Conservation (phyloP, 2,888 invertebrate genomes). For the Conchocele bisecta region DNA sequence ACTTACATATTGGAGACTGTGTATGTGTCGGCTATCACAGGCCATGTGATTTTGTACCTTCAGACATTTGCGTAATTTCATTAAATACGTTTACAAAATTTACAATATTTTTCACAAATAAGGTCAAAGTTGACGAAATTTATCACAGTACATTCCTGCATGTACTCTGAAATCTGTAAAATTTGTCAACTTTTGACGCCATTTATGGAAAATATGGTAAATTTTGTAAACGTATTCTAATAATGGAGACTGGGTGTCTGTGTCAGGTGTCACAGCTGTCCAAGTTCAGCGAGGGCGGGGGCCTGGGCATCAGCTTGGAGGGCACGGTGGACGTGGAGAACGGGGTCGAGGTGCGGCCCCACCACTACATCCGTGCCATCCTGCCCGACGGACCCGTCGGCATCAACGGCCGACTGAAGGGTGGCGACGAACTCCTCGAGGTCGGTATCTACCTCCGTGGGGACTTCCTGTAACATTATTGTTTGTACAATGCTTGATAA, state of each 20-base stretch:
- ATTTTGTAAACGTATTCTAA: too few relatives aligned
- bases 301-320: slow-evolving; percentile 97
- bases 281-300: slow-evolving; percentile 94
- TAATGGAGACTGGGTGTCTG: background rate
- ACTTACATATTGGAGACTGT: too few relatives aligned
- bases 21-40: too few relatives aligned
- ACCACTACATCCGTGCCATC: slow-evolving; percentile 99
- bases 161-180: background rate
- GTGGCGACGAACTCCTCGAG: slow-evolving; percentile 96
- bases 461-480: too few relatives aligned
- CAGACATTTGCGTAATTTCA: too few relatives aligned
- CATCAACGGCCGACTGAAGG: slow-evolving; percentile 92
- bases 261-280: slow-evolving; percentile 96
- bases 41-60: too few relatives aligned
- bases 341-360: slow-evolving; percentile 97
- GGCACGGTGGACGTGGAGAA: slow-evolving; percentile 98
- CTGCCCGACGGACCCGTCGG: slow-evolving; percentile 99
- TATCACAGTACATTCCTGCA: too few relatives aligned
- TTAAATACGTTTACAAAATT: too few relatives aligned
- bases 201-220: background rate
- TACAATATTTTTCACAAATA: too few relatives aligned
- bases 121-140: too few relatives aligned
- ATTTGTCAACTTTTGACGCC: background rate
- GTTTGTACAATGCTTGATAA: too few relatives aligned
- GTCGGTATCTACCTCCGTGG: slow-evolving; percentile 81